Evolutionary conservation across 2,888 invertebrate species (phyloP).

Genomic region (Agrypnus murinus): DNA sequence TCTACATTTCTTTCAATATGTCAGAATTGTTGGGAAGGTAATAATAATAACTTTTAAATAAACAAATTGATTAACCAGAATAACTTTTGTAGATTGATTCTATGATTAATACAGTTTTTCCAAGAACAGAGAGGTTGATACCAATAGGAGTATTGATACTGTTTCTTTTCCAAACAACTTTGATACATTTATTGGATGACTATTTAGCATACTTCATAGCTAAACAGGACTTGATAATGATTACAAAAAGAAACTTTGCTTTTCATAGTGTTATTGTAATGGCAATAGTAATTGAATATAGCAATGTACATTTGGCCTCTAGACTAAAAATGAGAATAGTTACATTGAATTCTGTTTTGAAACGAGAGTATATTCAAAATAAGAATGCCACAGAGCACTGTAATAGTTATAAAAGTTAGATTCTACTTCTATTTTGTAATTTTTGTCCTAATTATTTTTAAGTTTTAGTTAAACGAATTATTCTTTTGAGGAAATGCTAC

Average conservation of each 20-base stretch:
- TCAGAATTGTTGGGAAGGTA: not conserved
- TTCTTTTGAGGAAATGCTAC: not conserved
- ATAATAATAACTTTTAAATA: no score
- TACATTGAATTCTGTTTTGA: not conserved
- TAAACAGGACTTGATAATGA: not conserved
- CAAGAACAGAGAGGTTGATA: not conserved
- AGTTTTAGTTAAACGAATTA: not conserved
- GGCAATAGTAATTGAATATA: not conserved
- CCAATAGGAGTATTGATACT: not conserved
- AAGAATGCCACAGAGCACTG: no score
- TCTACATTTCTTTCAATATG: not conserved
- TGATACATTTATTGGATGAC: not conserved
- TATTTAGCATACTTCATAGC: not conserved
- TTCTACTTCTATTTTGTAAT: no score
- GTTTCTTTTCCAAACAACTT: not conserved
- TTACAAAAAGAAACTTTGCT: not conserved
- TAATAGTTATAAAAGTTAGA: no score
- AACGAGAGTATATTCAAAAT: not conserved
- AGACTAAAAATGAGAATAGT: not conserved
- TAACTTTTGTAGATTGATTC: not conserved
- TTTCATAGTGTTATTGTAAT: not conserved
- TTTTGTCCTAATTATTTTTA: no score
- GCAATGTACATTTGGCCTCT: not conserved
- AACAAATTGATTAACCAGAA: no score
- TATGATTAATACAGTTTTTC: not conserved